phyloP scores from a whole-genome alignment of 2,888 invertebrate genomes.

The Thalpophila matura region DNA sequence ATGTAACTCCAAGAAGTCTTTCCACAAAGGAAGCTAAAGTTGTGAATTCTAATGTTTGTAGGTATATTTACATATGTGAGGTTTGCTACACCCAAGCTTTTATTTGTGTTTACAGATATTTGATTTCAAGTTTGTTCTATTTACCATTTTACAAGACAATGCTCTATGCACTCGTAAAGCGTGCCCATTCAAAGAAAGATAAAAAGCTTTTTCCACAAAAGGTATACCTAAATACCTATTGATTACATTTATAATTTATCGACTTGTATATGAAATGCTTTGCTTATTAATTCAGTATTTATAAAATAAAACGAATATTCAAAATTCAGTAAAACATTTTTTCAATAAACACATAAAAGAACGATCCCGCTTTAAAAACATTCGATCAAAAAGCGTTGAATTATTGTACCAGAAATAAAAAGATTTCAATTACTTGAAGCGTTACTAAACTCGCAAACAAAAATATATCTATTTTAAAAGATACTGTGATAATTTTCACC shows the following conservation, averaged over 20 bases:
- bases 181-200: too few relatives aligned
- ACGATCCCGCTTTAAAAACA: not conserved
- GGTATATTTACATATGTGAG: not conserved
- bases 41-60: not conserved
- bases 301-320: not conserved
- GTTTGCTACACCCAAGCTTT: slow-evolving; percentile 8
- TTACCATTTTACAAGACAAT: slow-evolving; percentile 27
- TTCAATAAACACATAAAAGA: not conserved
- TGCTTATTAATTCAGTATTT: not conserved
- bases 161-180: not conserved
- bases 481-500: slow-evolving; percentile 23
- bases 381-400: not conserved
- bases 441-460: slow-evolving; percentile 32
- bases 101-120: slow-evolving; percentile 4
- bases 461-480: slow-evolving; percentile 10
- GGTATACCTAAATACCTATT: too few relatives aligned
- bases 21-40: not conserved
- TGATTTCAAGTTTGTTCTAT: slow-evolving; percentile 15
- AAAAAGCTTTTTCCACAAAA: too few relatives aligned
- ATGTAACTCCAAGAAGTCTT: slow-evolving; percentile 2
- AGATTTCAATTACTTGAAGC: slow-evolving; percentile 9
- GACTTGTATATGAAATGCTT: too few relatives aligned
- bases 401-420: slow-evolving; percentile 1
- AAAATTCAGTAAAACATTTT: not conserved
- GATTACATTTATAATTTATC: too few relatives aligned